These are phyloP conservation scores for Patella caerulea DNA, from an alignment of 2,888 invertebrate species.

Conservation along the genomic window DNA sequence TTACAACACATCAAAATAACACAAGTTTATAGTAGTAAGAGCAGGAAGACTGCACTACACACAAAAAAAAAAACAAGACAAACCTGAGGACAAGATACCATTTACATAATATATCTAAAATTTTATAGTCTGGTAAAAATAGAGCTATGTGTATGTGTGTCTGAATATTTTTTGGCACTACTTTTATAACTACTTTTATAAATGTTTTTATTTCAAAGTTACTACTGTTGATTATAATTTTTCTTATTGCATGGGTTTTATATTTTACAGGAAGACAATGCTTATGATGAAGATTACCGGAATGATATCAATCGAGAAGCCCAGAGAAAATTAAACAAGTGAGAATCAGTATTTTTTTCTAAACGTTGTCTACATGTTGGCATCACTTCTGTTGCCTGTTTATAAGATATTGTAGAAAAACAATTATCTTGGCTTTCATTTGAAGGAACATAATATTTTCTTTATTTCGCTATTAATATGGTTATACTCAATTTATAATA, in stretches of 20 bases:
- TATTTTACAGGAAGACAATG: slow-evolving; percentile 40
- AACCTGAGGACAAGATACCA: neutral
- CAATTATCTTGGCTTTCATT: no score
- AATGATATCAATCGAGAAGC: slow-evolving; percentile 24
- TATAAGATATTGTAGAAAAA: no score
- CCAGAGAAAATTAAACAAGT: slow-evolving; percentile 29
- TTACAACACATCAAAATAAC: neutral
- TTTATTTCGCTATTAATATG: no score
- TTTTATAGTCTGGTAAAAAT: neutral
- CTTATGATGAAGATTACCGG: slow-evolving; percentile 17
- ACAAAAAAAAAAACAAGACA: no score
- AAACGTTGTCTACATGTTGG: no score
- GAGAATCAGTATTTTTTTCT: neutral
- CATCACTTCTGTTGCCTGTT: no score
- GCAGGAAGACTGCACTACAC: no score
- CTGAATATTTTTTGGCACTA: no score
- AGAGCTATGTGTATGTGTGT: neutral
- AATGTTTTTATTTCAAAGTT: no score
- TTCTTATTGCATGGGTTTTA: neutral
- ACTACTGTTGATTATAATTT: neutral
- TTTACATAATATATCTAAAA: neutral
- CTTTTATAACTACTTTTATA: no score
- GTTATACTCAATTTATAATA: no score
- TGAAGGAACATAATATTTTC: no score
- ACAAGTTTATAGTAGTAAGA: neutral